Evolutionary conservation across 2,113 vertebrate genomes (phyloP).

Genomic region (Hypomesus transpacificus): DNA sequence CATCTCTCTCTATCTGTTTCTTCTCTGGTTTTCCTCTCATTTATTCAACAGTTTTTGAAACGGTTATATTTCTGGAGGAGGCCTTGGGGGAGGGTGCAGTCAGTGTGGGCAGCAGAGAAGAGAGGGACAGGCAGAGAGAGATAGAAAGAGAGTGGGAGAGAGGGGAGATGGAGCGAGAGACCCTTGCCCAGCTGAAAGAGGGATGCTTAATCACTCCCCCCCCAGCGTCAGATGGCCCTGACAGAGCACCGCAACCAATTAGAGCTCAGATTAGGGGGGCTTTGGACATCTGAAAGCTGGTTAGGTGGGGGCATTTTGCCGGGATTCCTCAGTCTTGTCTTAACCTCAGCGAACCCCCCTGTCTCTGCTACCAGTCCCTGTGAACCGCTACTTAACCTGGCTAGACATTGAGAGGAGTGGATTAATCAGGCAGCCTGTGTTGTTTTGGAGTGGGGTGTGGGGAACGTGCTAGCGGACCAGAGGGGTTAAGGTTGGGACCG

Average conservation of each 20-base stretch:
- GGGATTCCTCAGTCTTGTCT: slow-evolving; percentile 36
- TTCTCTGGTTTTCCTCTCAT: background rate
- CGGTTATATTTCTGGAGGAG: slow-evolving; percentile 37
- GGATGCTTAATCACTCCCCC: slow-evolving; percentile 60
- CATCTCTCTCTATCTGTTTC: background rate
- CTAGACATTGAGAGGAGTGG: slow-evolving; percentile 60
- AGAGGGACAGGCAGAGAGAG: background rate
- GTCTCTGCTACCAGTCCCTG: slow-evolving; percentile 17
- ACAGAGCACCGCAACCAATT: slow-evolving; percentile 59
- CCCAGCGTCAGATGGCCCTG: slow-evolving; percentile 62
- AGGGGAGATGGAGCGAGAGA: slow-evolving; percentile 36
- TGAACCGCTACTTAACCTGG: slow-evolving; percentile 57
- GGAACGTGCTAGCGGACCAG: slow-evolving; percentile 1
- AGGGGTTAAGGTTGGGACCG: background rate
- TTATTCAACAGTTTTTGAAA: background rate
- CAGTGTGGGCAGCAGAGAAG: background rate
- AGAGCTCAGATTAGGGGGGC: slow-evolving; percentile 62
- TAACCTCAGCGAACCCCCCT: background rate
- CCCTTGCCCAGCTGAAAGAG: slow-evolving; percentile 20
- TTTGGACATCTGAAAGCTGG: slow-evolving; percentile 57
- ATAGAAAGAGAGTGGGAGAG: background rate
- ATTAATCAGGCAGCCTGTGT: slow-evolving; percentile 51
- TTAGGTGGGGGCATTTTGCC: slow-evolving; percentile 35
- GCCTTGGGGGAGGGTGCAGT: slow-evolving; percentile 14
- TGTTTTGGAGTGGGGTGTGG: slow-evolving; percentile 3